These are phyloP conservation scores for Trididemnum clinides DNA, from an alignment of 23 tunicate species.

Conservation along the genomic window DNA sequence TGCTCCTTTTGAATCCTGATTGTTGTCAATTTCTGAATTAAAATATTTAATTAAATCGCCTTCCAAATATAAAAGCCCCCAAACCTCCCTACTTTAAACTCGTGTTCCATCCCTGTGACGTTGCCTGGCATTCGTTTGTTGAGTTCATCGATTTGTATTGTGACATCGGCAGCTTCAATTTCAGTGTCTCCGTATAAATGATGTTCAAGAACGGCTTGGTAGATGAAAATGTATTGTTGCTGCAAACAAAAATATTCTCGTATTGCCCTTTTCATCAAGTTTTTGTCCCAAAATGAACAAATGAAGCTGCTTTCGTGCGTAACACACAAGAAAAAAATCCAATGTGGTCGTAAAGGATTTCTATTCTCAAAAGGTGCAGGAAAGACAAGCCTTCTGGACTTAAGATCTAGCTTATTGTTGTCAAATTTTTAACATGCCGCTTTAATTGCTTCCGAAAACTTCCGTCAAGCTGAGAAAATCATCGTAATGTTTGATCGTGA, in stretches of 20 bases:
- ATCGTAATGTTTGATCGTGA: no score
- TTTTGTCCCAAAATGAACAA: neutral
- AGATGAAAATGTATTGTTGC: slow-evolving; percentile 99
- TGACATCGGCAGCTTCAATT: slow-evolving; percentile 85
- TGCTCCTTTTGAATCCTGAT: slow-evolving; percentile 92
- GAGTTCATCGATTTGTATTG: slow-evolving; percentile 76
- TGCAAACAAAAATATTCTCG: slow-evolving; percentile 29
- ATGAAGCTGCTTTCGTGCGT: no score
- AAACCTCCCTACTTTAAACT: slow-evolving; percentile 61
- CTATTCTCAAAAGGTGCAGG: no score
- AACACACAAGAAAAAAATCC: no score
- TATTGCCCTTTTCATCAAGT: neutral
- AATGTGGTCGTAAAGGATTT: no score
- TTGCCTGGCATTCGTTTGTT: slow-evolving; percentile 88
- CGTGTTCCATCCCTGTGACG: slow-evolving; percentile 96
- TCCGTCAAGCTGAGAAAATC: no score
- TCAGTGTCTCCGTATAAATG: slow-evolving; percentile 96
- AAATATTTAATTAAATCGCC: no score
- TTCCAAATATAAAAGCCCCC: neutral
- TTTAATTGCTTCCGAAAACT: no score
- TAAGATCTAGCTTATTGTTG: no score
- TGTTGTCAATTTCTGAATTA: slow-evolving; percentile 80
- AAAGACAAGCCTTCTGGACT: no score
- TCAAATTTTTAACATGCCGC: no score
- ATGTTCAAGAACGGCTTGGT: slow-evolving; percentile 88